Percentiles rank a stretch among this genome's conserved stretches.
phyloP scores from a whole-genome alignment of 2,113 vertebrate species.

The Crotalus viridis region DNA sequence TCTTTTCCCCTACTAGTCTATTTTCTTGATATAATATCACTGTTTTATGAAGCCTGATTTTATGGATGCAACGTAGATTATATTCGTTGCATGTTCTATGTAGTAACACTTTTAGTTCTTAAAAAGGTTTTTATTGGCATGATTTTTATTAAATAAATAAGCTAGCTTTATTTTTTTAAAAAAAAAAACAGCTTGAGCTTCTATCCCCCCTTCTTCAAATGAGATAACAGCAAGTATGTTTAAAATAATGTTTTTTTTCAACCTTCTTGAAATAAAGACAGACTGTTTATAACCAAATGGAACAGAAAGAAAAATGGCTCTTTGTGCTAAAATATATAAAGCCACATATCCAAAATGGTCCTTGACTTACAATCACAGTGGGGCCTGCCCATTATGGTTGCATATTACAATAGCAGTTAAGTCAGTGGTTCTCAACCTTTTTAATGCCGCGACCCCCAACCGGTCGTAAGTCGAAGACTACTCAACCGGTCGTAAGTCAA shows the following conservation, averaged over 20 bases:
- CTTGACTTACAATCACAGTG: too few relatives aligned
- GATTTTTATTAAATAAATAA: conserved; percentile 2
- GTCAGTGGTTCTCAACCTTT: background rate
- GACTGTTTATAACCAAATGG: background rate
- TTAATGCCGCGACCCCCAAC: too few relatives aligned
- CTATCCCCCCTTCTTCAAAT: background rate
- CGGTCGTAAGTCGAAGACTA: too few relatives aligned
- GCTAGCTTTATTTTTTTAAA: background rate
- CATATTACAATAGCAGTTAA: background rate
- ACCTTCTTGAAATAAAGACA: background rate
- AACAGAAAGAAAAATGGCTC: background rate
- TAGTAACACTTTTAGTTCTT: background rate
- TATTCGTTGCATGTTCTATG: background rate
- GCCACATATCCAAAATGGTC: background rate
- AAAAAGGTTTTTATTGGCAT: background rate
- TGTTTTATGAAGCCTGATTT: background rate
- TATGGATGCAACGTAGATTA: background rate
- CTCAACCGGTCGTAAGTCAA: too few relatives aligned
- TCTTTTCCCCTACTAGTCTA: background rate
- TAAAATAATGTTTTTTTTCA: background rate
- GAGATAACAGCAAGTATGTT: background rate
- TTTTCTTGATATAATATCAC: background rate
- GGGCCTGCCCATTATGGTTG: too few relatives aligned
- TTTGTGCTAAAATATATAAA: background rate
- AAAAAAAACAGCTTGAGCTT: background rate